These are phyloP conservation scores for Marisa cornuarietis DNA, from an alignment of 1,140 invertebrate species.

Conservation along the genomic window DNA sequence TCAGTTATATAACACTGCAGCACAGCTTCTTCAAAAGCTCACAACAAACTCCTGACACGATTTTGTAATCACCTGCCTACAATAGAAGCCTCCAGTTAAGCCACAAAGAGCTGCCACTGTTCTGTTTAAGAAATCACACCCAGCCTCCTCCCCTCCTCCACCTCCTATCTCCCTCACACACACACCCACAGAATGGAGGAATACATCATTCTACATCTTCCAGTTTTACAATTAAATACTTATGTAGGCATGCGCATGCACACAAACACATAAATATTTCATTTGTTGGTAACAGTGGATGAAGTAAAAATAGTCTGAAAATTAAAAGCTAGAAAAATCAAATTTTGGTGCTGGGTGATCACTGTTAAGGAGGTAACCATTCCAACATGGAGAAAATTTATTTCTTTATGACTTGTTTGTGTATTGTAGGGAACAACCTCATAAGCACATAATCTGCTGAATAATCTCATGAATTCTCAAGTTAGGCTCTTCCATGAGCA, in stretches of 20 bases:
- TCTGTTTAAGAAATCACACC: too few species aligned
- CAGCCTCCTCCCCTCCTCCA: not conserved
- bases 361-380: too few species aligned
- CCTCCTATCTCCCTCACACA: not conserved
- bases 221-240: not conserved
- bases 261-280: not conserved
- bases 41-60: not conserved
- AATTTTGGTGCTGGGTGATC: not conserved
- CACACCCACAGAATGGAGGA: not conserved
- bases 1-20: too few species aligned
- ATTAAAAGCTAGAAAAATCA: not conserved
- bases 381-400: not conserved
- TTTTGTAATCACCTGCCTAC: not conserved
- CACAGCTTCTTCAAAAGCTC: not conserved
- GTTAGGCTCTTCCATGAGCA: not conserved
- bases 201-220: not conserved
- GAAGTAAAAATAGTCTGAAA: constrained; percentile 7
- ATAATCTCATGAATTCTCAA: not conserved
- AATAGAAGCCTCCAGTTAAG: not conserved
- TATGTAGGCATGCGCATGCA: not conserved
- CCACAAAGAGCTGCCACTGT: too few species aligned
- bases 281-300: not conserved
- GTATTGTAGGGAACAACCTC: not conserved
- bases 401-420: not conserved
- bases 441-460: not conserved